phyloP scores from a whole-genome alignment of 1,140 invertebrate genomes.

The Caerostris extrusa region DNA sequence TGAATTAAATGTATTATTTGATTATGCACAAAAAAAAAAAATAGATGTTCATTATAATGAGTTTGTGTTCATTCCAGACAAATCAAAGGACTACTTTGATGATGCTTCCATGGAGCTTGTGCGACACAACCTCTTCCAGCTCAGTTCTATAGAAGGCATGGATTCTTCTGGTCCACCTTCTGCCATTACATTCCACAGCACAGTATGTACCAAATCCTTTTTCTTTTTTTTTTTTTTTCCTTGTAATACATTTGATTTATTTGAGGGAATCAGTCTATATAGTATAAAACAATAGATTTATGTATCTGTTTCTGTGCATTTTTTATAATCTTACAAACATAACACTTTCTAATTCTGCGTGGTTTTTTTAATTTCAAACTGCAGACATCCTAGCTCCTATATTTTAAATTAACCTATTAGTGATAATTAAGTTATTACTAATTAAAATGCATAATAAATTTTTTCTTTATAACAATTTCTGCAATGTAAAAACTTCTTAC shows the following conservation, averaged over 20 bases:
- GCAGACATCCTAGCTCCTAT: too few relatives aligned
- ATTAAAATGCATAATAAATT: too few relatives aligned
- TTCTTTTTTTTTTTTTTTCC: too few relatives aligned
- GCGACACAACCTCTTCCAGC: conserved; percentile 84
- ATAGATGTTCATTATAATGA: too few relatives aligned
- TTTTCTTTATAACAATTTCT: too few relatives aligned
- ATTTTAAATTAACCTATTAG: too few relatives aligned
- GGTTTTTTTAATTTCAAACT: too few relatives aligned
- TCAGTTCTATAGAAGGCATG: conserved; percentile 85
- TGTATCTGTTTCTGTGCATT: neutral
- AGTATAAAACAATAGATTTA: neutral
- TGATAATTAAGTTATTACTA: too few relatives aligned
- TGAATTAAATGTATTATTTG: too few relatives aligned
- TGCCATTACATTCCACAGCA: conserved; percentile 86
- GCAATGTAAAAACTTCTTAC: too few relatives aligned
- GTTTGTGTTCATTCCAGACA: conserved; percentile 42
- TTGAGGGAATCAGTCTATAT: neutral
- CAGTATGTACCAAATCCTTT: conserved; percentile 82
- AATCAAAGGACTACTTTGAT: conserved; percentile 89
- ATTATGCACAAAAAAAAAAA: too few relatives aligned
- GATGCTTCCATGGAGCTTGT: conserved; percentile 92
- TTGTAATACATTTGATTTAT: neutral
- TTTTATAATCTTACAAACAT: neutral
- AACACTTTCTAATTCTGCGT: too few relatives aligned
- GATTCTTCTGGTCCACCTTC: conserved; percentile 84